Conservation (phyloP, 2,888 invertebrate genomes). For the Lottia scabra region DNA sequence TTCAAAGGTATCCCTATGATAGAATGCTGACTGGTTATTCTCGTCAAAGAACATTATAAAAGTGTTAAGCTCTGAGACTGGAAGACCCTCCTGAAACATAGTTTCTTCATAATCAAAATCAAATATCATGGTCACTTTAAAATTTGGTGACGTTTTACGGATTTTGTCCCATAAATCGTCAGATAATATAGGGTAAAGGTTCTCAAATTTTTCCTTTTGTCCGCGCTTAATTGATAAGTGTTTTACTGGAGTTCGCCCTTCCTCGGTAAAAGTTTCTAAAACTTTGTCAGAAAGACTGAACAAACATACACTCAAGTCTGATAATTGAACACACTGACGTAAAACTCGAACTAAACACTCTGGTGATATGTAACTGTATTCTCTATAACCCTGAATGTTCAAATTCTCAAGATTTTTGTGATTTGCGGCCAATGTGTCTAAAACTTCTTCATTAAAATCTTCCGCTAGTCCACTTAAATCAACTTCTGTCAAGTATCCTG, state of each 20-base stretch:
- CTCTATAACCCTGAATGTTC: slow-evolving; percentile 61
- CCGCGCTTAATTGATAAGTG: slow-evolving; percentile 59
- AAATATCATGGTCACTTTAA: slow-evolving; percentile 63
- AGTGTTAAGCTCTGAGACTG: slow-evolving; percentile 62
- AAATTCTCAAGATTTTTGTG: slow-evolving; percentile 51
- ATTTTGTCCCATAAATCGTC: slow-evolving; percentile 55
- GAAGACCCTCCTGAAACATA: slow-evolving; percentile 63
- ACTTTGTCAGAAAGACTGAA: slow-evolving; percentile 60
- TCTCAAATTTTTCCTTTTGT: slow-evolving; percentile 61
- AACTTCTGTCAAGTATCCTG: slow-evolving; percentile 38
- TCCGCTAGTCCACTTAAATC: slow-evolving; percentile 59
- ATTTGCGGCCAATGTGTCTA: slow-evolving; percentile 55
- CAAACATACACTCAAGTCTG: slow-evolving; percentile 54
- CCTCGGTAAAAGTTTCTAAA: slow-evolving; percentile 49
- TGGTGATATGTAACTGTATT: slow-evolving; percentile 59
- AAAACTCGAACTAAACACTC: slow-evolving; percentile 55
- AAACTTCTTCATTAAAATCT: slow-evolving; percentile 56
- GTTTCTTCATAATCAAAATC: slow-evolving; percentile 62
- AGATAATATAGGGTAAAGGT: slow-evolving; percentile 52
- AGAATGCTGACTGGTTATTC: slow-evolving; percentile 50
- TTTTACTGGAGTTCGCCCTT: slow-evolving; percentile 43
- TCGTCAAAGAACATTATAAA: slow-evolving; percentile 60
- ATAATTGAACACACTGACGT: slow-evolving; percentile 50
- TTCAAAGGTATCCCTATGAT: slow-evolving; percentile 54
- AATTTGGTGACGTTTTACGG: slow-evolving; percentile 38